Base-by-base conservation (phyloP, 2,113 vertebrate species). In the Notothenia rossii region DNA sequence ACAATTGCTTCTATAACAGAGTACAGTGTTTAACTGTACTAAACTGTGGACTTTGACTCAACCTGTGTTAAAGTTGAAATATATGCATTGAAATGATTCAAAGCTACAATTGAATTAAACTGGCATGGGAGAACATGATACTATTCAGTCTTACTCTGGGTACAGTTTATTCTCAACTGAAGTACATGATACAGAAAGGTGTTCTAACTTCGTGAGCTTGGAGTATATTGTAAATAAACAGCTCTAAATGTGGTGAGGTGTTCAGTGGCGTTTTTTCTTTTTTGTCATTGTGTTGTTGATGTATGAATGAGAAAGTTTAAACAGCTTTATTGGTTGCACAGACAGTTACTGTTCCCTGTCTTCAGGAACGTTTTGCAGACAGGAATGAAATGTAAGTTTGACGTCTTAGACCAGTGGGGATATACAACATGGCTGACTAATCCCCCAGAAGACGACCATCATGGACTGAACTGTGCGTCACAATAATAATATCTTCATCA, bases 381-480 rank as follows among this genome's bases (percentile, higher is more conserved):
- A 48, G 14, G 46, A 82, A 71, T 11, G 2, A 80, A 86, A 91
- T 89, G 78, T 72, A 75, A 84, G 83, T 86, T 89, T 90, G 91
- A 90, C 88, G 78, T 88, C 79, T 85, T 59, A 49, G 67, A 77
- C 20, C n/a, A 50, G 29, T 45, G 55, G 58, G 43, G 77, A 79
- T 68, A 76, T 75, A 83, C 78, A 90, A 58, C 53, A 43, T 46
- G 18, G 59, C 55, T 81, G 67, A 85, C 67, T 83, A 86, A 85
- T 36, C 43, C n/a, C 7, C 22, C 40, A 13, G 56, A 60, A 81
- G 79, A 82, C 64, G 12, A 65, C 63, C 55, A 13, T 76, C 69
- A 88, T 22, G 15, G 46, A 33, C 56, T 62, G 54, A 80, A 77
- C 72, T 74, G 69, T 92, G 84, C 78, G 86, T 92, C 91, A 92